Conservation (phyloP, 2,113 vertebrate genomes). For the Crocuta crocuta region DNA sequence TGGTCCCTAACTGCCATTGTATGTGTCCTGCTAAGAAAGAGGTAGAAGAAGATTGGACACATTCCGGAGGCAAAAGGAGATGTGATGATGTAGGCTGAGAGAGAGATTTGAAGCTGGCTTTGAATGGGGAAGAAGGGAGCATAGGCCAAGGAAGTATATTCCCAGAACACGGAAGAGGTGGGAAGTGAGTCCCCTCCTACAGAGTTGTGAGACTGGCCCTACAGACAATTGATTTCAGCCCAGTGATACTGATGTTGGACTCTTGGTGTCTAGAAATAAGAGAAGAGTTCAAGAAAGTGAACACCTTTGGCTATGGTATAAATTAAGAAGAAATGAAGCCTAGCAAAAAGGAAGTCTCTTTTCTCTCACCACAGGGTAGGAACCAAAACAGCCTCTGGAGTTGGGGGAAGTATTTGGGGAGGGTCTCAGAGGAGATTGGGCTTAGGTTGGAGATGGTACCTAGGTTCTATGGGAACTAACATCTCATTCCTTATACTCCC, state of each 20-base stretch:
- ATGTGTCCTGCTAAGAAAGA: background rate
- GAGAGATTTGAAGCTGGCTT: background rate
- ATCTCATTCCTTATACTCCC: background rate
- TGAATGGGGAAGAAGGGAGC: background rate
- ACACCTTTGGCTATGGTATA: background rate
- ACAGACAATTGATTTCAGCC: background rate
- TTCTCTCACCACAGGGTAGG: background rate
- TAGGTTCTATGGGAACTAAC: background rate
- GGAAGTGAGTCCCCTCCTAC: background rate
- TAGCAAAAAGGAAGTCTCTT: background rate
- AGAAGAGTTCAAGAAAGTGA: background rate
- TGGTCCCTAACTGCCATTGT: background rate
- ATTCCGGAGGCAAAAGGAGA: background rate
- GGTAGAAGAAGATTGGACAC: background rate
- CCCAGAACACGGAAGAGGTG: background rate
- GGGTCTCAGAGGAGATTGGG: background rate
- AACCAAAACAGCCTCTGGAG: background rate
- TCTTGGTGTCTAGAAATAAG: background rate
- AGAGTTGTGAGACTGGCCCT: background rate
- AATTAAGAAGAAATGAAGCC: background rate
- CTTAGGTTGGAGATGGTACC: background rate
- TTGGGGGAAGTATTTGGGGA: background rate
- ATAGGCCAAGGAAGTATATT: background rate
- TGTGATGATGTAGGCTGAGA: background rate
- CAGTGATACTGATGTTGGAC: background rate